Evolutionary conservation across 2,888 invertebrate species (phyloP).

Genomic region (Agonopterix alstromeriana): DNA sequence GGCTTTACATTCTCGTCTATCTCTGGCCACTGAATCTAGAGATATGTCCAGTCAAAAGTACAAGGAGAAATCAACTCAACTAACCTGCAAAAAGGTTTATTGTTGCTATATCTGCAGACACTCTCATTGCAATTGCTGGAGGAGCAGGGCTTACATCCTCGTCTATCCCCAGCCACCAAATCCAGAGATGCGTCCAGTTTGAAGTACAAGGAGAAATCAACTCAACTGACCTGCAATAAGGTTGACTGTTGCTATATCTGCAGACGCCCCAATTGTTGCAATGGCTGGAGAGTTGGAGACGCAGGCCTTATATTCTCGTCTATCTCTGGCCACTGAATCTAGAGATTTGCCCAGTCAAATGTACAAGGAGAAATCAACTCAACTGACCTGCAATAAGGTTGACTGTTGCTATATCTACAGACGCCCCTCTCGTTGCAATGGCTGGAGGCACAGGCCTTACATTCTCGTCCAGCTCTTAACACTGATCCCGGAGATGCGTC

Average conservation of each 20-base stretch:
- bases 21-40: too few relatives aligned
- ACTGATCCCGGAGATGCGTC: conserved; percentile 82
- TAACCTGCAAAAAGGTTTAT: conserved; percentile 87
- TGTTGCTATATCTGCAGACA: conserved; percentile 85
- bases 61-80: conserved; percentile 25
- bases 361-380: too few relatives aligned
- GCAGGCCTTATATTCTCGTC: conserved; percentile 87
- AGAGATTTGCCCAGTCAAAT: conserved; percentile 80
- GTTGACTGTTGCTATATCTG: conserved; percentile 84
- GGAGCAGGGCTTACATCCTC: conserved; percentile 87
- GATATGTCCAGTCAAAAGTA: too few relatives aligned
- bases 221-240: conserved; percentile 84
- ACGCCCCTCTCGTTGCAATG: conserved; percentile 90
- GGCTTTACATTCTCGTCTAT: conserved; percentile 86
- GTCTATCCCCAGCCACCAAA: conserved; percentile 78
- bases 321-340: conserved; percentile 78
- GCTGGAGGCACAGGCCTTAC: conserved; percentile 85
- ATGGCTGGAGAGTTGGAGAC: conserved; percentile 80
- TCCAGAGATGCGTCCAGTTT: conserved; percentile 82
- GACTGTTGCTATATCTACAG: conserved; percentile 86
- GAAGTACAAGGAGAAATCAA: too few relatives aligned
- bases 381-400: conserved; percentile 87
- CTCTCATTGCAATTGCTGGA: conserved; percentile 88
- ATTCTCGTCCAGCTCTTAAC: conserved; percentile 83
- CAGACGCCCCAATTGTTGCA: conserved; percentile 93